Evolutionary conservation across 2,888 invertebrate genomes (phyloP), one percentile per base, ranked within the genome.

Genomic region (Microctonus brassicae): DNA sequence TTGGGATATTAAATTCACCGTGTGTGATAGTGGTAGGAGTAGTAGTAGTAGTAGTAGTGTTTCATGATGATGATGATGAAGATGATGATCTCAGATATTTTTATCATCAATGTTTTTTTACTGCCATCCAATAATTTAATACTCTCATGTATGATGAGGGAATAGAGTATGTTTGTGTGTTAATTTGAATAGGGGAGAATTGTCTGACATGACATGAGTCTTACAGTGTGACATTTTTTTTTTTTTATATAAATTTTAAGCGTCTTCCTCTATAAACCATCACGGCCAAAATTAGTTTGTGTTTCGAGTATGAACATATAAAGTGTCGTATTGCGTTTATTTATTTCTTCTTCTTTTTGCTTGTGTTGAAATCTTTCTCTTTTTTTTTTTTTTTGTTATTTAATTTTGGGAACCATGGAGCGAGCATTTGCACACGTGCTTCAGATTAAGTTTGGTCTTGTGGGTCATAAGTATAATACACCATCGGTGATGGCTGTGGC

Each of bases 81-180:
- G n/a, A 36, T 75, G 76, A 74, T 76, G 76, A 82, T 84, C 81
- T 79, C 66, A 78, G 79, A 77, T 82, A 82, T 82, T 81, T 84
- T 82, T 81, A 78, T 80, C 80, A 24, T 69, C 58, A 60, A 61
- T 42, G 34, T 67, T 68, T 36, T n/a, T 69, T 64, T 52, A 26
- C 13, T 17, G 73, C 77, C 39, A 13, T 76, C 2, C n/a, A 60
- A 67, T 52, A 55, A 29, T 6, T 42, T 24, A 58, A 42, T 47
- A 13, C 47, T 47, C 4, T 17, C 20, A 47, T n/a, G n/a, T n/a
- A n/a, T n/a, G n/a, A n/a, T 17, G 47, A 47, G 47, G 47, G 47
- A 47, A 52, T 11, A 53, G 20, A 33, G 64, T 20, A 22, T 71
- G 61, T 61, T 39, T 67, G 61, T 57, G 17, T 36, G 36, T 57